A percentile compares a stretch with the other conserved stretches of the same genome.
phyloP scores from a whole-genome alignment of 1,140 invertebrate species.

The Uloborus diversus region DNA sequence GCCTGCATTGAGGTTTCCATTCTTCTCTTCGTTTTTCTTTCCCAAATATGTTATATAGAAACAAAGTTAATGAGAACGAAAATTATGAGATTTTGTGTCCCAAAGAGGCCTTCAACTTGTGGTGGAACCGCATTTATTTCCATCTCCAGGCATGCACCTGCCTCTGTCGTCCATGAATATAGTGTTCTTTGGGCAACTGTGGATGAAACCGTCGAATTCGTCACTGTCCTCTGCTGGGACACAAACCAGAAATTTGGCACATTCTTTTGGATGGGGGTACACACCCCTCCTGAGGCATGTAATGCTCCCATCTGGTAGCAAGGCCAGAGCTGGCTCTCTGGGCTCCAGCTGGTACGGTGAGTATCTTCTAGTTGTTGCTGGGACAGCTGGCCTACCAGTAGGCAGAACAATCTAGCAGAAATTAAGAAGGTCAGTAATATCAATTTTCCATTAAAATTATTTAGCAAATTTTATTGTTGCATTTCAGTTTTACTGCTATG shows the following conservation, averaged over 20 bases:
- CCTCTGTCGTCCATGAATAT: constrained; percentile 55
- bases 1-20: too few species aligned
- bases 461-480: too few species aligned
- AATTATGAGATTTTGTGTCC: too few species aligned
- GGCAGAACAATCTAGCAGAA: constrained; percentile 15
- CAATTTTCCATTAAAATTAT: too few species aligned
- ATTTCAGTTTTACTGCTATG: too few species aligned
- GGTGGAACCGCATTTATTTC: constrained; percentile 29
- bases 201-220: constrained; percentile 56
- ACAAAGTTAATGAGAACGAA: too few species aligned
- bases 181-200: constrained; percentile 61
- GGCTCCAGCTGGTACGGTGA: neutral
- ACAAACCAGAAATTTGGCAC: constrained; percentile 61
- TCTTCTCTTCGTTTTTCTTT: too few species aligned
- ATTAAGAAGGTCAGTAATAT: too few species aligned
- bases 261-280: constrained; percentile 60
- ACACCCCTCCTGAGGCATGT: constrained; percentile 60
- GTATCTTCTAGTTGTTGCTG: constrained; percentile 30
- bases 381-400: constrained; percentile 43
- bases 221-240: constrained; percentile 55
- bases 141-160: constrained; percentile 51
- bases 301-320: constrained; percentile 50
- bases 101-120: too few species aligned
- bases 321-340: constrained; percentile 52
- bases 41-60: too few species aligned